Conservation (phyloP, 37 sponge, comb jelly and placozoan genomes). For the Hexactinellida sp. region DNA sequence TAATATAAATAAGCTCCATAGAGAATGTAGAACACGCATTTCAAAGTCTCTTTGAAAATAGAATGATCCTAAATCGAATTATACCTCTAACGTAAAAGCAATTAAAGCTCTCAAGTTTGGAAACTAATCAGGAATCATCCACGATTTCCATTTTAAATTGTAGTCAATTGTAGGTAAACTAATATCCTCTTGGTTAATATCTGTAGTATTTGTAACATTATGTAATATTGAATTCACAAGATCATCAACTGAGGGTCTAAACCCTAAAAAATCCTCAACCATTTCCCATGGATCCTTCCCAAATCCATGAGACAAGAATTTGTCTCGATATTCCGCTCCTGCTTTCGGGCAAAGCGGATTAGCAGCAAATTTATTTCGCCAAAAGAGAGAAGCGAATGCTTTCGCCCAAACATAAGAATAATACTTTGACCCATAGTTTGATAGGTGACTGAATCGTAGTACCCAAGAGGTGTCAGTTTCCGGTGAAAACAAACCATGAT, state of each 20-base stretch:
- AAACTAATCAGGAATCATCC: neutral
- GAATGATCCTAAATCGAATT: no score
- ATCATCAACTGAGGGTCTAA: conserved; percentile 44
- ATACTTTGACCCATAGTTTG: conserved; percentile 68
- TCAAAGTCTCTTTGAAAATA: no score
- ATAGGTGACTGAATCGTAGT: conserved; percentile 68
- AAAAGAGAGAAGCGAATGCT: conserved; percentile 68
- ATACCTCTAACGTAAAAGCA: no score
- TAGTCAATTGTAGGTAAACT: neutral
- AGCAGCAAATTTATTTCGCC: conserved; percentile 48
- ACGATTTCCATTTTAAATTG: neutral
- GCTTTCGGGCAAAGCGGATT: conserved; percentile 56
- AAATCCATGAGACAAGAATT: conserved; percentile 54
- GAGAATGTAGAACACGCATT: no score
- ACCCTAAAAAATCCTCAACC: conserved; percentile 48
- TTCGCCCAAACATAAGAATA: conserved; percentile 84
- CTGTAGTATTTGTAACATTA: neutral
- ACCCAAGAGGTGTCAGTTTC: conserved; percentile 36
- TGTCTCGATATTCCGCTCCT: conserved; percentile 33
- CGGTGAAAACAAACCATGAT: conserved; percentile 26
- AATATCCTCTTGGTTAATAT: neutral
- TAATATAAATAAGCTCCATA: no score
- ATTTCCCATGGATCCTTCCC: conserved; percentile 33
- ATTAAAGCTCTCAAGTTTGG: no score
- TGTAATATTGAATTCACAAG: conserved; percentile 33